Evolutionary conservation across 1,140 invertebrate species (phyloP).

Genomic region (Zeugodacus cucurbitae): DNA sequence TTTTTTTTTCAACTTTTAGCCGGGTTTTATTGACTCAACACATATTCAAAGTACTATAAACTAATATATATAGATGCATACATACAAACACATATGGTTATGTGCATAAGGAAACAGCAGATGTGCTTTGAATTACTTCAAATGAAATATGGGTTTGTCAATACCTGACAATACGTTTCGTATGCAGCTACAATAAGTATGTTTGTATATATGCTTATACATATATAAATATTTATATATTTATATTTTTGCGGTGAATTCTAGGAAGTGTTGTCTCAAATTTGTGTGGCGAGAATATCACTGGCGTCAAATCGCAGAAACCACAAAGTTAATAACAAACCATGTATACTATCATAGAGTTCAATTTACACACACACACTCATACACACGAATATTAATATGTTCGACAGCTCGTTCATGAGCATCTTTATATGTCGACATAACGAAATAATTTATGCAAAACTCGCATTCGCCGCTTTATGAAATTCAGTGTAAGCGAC

Average conservation of each 20-base stretch:
- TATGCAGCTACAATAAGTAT: background rate
- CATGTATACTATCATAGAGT: background rate
- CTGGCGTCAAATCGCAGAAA: constrained; percentile 14
- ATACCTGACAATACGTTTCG: background rate
- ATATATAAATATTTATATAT: background rate
- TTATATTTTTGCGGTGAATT: background rate
- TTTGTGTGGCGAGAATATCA: background rate
- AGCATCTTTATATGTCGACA: background rate
- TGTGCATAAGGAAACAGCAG: background rate
- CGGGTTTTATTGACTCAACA: background rate
- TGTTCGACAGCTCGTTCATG: background rate
- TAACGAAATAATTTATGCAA: constrained; percentile 18
- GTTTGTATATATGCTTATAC: background rate
- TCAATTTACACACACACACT: background rate
- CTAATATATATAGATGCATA: background rate
- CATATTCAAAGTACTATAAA: background rate
- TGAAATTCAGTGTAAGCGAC: background rate
- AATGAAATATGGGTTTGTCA: background rate
- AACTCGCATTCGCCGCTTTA: background rate
- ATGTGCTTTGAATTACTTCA: background rate
- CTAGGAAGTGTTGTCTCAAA: background rate
- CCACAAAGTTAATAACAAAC: background rate
- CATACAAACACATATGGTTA: background rate
- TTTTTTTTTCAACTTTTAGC: background rate
- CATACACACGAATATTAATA: background rate